Base-by-base conservation (phyloP, 2,797 vertebrate species). In the Xiphophorus birchmanni region DNA sequence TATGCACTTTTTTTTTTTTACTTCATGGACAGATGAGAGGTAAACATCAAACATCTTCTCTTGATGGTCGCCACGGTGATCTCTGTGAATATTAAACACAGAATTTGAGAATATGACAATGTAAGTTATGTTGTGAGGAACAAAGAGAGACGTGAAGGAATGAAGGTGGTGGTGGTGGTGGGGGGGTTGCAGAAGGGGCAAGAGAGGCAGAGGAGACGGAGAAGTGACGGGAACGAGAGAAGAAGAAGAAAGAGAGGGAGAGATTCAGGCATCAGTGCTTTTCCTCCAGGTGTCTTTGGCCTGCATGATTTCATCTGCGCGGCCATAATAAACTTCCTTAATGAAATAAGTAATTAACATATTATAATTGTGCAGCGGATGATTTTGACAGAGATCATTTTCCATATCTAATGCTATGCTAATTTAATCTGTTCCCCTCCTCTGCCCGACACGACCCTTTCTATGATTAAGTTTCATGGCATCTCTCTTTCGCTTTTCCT, bases 351-450 rank as follows among this genome's bases (percentile, higher is more conserved):
- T 99, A 99, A 99, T 99, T 99, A 99, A 99, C 98, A 99, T 99
- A 99, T 99, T 99, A 99, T 99, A 99, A 99, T 99, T 98, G 98
- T 98, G 97, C 97, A 95, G 97, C 95, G 96, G 98, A 98, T 98
- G 97, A 98, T 98, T 99, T 98, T 99, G 98, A 99, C 98, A 99
- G 98, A 98, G 98, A 98, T 99, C 97, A 98, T 98, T 99, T 98
- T 98, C 98, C 97, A 98, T 98, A 97, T 98, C 97, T 98, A 99
- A 98, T 99, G 97, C 97, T 98, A 98, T 99, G 98, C 97, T 99
- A 99, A 99, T 99, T 98, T 98, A 99, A 99, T 99, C 97, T 98
- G 98, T 98, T 98, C 96, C 97, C 97, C 95, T 96, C 96, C 95
- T 96, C 96, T 98, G 97, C 97, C 96, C 93, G 90, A 98, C 97